Evolutionary conservation across 2,113 vertebrate genomes (phyloP).

Genomic region (Heterochromis multidens): DNA sequence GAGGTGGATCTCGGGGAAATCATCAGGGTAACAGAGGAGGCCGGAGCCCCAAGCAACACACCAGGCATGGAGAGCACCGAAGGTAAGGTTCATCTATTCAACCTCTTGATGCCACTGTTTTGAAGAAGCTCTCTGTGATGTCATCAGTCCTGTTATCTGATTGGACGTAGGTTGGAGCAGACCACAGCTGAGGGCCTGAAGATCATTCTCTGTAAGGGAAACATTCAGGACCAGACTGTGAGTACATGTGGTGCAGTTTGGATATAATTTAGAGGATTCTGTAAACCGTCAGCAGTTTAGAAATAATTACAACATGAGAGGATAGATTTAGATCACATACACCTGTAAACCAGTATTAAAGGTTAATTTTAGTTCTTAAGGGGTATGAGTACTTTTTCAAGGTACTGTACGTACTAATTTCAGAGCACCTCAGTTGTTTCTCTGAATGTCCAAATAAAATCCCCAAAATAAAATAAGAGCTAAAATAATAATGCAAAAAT

Average conservation of each 20-base stretch:
- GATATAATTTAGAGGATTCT: neutral
- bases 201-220: neutral
- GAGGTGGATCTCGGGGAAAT: neutral
- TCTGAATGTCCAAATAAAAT: too few species aligned
- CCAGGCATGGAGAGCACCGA: neutral
- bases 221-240: neutral
- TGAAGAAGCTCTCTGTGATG: neutral
- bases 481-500: too few species aligned
- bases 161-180: neutral
- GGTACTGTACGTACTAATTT: too few species aligned
- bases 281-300: neutral
- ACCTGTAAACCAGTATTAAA: rapidly evolving
- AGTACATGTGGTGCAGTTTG: neutral
- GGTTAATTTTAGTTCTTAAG: neutral
- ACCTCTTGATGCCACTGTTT: neutral
- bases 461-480: too few species aligned
- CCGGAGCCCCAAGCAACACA: neutral
- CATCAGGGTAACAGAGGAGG: neutral
- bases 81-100: neutral
- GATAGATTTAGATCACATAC: neutral
- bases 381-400: too few species aligned
- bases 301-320: rapidly evolving
- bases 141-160: neutral
- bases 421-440: too few species aligned
- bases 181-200: neutral